Conservation (phyloP, 2,113 vertebrate species). For the Acanthochromis polyacanthus region DNA sequence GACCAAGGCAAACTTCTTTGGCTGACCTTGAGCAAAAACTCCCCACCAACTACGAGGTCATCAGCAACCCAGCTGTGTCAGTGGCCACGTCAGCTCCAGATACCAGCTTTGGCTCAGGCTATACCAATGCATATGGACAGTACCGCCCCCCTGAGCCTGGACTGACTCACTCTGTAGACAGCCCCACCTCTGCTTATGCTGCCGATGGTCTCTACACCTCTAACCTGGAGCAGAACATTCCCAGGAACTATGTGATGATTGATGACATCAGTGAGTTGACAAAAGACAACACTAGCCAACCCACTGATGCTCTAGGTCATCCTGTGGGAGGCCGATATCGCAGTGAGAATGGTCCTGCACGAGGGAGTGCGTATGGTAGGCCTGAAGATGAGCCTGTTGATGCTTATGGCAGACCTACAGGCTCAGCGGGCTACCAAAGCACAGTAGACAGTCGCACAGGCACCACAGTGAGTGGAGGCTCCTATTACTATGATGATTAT, state of each 20-base stretch:
- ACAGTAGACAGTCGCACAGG: slow-evolving; percentile 72
- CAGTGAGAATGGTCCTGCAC: slow-evolving; percentile 83
- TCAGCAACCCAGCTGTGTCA: slow-evolving; percentile 86
- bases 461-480: slow-evolving; percentile 80
- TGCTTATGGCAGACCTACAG: slow-evolving; percentile 87
- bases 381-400: slow-evolving; percentile 88
- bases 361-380: slow-evolving; percentile 89
- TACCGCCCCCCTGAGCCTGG: slow-evolving; percentile 86
- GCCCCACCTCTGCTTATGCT: slow-evolving; percentile 89
- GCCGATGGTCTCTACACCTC: slow-evolving; percentile 93
- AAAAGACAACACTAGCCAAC: slow-evolving; percentile 89
- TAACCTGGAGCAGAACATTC: slow-evolving; percentile 95
- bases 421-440: slow-evolving; percentile 74
- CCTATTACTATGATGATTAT: slow-evolving; percentile 92
- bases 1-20: slow-evolving; percentile 93
- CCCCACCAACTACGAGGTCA: slow-evolving; percentile 96
- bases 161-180: slow-evolving; percentile 84
- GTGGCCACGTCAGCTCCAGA: slow-evolving; percentile 90
- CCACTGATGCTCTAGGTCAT: slow-evolving; percentile 81
- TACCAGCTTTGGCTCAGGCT: slow-evolving; percentile 81
- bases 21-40: slow-evolving; percentile 97
- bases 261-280: slow-evolving; percentile 98
- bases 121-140: slow-evolving; percentile 89
- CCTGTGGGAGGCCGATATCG: slow-evolving; percentile 84
- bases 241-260: slow-evolving; percentile 98